Conservation (phyloP, 92 coral and sea anemone genomes). For the Scolanthus callimorphus region DNA sequence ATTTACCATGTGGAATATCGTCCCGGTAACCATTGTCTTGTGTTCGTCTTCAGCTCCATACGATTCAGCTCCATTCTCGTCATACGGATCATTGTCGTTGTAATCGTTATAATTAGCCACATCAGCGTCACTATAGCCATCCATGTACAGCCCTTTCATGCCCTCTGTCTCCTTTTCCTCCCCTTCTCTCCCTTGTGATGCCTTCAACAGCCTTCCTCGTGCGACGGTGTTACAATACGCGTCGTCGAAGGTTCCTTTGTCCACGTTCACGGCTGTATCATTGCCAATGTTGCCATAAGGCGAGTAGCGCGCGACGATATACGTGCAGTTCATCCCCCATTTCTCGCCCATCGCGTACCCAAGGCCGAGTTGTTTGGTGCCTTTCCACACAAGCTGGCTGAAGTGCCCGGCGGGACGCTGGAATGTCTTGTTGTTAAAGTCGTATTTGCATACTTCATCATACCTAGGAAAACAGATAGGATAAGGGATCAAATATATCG, state of each 20-base stretch:
- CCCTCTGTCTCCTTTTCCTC: background rate
- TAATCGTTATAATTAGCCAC: background rate
- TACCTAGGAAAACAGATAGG: constrained; percentile 51
- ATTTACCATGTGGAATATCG: constrained; percentile 13
- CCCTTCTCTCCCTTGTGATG: background rate
- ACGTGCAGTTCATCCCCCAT: constrained; percentile 89
- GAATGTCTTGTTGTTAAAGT: constrained; percentile 70
- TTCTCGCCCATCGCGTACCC: constrained; percentile 75
- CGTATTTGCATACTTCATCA: constrained; percentile 90
- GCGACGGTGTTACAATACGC: constrained; percentile 71
- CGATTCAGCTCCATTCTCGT: background rate
- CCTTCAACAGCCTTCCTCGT: constrained; percentile 23
- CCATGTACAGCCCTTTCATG: background rate
- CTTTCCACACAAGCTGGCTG: constrained; percentile 91
- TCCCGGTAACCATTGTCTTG: constrained; percentile 11
- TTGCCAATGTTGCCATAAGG: constrained; percentile 76
- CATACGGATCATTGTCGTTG: background rate
- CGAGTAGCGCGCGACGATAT: constrained; percentile 86
- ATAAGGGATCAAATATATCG: too few species aligned
- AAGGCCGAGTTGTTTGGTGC: constrained; percentile 67
- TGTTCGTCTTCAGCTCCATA: too few species aligned
- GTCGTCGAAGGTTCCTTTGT: constrained; percentile 71
- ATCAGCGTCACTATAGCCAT: background rate
- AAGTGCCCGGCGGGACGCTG: constrained; percentile 91
- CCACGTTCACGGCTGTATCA: constrained; percentile 44